These are phyloP conservation scores for Liopterus haemorrhoidalis DNA, from an alignment of 2,888 invertebrate genomes.

Conservation along the genomic window DNA sequence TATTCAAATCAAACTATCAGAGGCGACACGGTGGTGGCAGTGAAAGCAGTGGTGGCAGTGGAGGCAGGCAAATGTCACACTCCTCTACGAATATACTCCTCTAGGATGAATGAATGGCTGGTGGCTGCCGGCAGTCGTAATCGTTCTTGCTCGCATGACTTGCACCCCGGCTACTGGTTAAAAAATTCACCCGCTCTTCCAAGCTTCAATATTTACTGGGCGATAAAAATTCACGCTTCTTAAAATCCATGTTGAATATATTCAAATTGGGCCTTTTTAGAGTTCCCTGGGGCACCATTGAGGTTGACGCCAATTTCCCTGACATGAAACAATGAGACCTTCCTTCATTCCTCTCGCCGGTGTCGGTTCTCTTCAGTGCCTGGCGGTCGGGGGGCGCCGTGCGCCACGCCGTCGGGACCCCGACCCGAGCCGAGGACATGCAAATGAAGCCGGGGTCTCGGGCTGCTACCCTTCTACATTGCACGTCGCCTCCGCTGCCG, in stretches of 20 bases:
- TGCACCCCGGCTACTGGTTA: conserved; percentile 2
- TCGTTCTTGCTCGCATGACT: conserved; percentile 9
- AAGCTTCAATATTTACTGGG: conserved; percentile 43
- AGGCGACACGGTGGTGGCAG: not conserved
- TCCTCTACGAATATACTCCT: conserved; percentile 1
- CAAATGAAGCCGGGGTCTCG: conserved; percentile 32
- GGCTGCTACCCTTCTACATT: conserved; percentile 38
- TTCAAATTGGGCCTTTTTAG: conserved; percentile 51
- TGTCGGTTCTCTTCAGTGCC: conserved; percentile 8
- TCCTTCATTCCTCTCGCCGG: conserved; percentile 16
- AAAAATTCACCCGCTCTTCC: conserved; percentile 12
- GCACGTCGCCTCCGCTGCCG: not conserved
- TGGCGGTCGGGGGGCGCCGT: too few relatives aligned
- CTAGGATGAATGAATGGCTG: conserved; percentile 1
- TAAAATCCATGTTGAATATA: conserved; percentile 53
- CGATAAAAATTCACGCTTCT: conserved; percentile 49
- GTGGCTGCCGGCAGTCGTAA: conserved; percentile 10
- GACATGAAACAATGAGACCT: conserved; percentile 48
- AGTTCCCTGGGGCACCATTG: conserved; percentile 46
- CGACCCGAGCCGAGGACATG: too few relatives aligned
- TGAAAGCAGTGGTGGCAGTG: not conserved
- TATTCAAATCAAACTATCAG: too few relatives aligned
- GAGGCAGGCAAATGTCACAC: too few relatives aligned
- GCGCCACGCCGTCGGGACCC: conserved; percentile 39
- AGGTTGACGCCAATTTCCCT: conserved; percentile 51